phyloP scores from a whole-genome alignment of 1,140 invertebrate species.

The Melipona quadrifasciata region DNA sequence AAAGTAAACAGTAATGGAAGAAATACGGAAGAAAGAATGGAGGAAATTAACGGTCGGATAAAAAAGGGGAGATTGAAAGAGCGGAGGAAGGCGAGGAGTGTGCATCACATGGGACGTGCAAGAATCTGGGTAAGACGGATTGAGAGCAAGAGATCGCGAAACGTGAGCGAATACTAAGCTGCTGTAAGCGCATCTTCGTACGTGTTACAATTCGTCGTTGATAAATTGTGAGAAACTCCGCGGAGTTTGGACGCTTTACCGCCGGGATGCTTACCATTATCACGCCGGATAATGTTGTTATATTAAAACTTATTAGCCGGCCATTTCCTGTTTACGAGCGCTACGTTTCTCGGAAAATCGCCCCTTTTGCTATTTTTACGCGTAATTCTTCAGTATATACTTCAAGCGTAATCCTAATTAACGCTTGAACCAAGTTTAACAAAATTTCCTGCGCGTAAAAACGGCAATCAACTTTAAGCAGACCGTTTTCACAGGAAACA shows the following conservation, averaged over 20 bases:
- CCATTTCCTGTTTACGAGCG: neutral
- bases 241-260: neutral
- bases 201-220: neutral
- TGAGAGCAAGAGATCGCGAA: neutral
- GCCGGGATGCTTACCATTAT: neutral
- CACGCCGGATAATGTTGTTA: neutral
- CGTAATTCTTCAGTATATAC: too few species aligned
- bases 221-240: slow-evolving; percentile 8
- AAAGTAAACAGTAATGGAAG: neutral
- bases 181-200: neutral
- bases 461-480: too few species aligned
- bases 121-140: slow-evolving; percentile 1
- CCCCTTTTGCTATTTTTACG: neutral
- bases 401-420: too few species aligned
- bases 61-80: neutral
- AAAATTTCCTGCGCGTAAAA: too few species aligned
- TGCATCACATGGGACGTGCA: neutral
- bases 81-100: neutral
- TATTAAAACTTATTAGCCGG: neutral
- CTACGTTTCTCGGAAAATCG: neutral
- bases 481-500: too few species aligned
- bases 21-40: neutral
- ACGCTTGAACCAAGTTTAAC: too few species aligned
- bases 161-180: slow-evolving; percentile 19
- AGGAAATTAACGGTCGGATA: too few species aligned